Evolutionary conservation across 2,113 vertebrate genomes (phyloP), one percentile per base, ranked within the genome.

Genomic region (Pseudopipra pipra): DNA sequence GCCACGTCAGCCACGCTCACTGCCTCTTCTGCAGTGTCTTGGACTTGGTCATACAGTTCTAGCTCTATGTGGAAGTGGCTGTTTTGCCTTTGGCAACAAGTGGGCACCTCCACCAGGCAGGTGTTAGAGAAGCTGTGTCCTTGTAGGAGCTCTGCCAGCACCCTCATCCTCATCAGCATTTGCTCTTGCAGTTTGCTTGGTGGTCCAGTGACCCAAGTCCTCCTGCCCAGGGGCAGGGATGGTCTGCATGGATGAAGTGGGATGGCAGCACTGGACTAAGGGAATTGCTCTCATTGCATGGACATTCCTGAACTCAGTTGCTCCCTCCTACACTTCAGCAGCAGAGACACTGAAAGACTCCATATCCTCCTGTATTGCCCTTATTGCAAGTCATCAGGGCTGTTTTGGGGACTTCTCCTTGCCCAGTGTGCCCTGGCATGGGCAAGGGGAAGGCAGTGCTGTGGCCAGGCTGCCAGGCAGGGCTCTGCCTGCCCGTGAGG

Each of bases 1-100:
- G 44, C 54, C 0, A 0, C 13, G 19, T 10, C 2, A 17, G 46
- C 72, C 7, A 0, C 2, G 16, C 15, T 86, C 24, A 1, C 24
- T 33, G 43, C 31, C 62, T 22, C n/a, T 41, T 27, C 59, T 33
- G 15, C 39, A 1, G 12, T 6, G 16, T 22, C 37, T 41, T n/a
- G 28, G 44, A 11, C 18, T 18, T 21, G 33, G n/a, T 46, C 12
- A 5, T 11, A 0, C 54, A 16, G 14, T 24, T 24, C 6, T 4
- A 49, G 11, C 20, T 46, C 31, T 0, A 1, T 0, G 5, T 35
- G 37, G 25, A 81, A 67, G 49, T 6, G 59, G 12, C 5, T 18
- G 27, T 3, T 66, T 23, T 54, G n/a, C 22, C 30, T 37, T 12
- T n/a, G 52, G 51, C 16, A 39, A 44, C 9, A 16, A 49, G 19